Base-by-base conservation (phyloP, 2,888 invertebrate genomes). In the Monochamus alternatus region DNA sequence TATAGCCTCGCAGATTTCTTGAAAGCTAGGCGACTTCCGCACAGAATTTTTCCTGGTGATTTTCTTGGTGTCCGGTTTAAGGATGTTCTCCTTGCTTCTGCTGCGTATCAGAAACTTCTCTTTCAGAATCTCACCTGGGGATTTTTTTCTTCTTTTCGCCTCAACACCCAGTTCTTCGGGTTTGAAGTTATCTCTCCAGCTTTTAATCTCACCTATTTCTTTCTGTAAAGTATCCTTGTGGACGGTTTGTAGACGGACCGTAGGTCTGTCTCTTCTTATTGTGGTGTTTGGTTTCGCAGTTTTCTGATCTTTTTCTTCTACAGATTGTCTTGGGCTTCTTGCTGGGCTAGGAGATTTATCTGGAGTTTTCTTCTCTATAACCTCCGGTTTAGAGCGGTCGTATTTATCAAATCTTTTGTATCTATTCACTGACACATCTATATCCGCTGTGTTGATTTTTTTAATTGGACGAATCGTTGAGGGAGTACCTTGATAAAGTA, bases 401-500 rank as follows among this genome's bases (percentile, higher is more conserved):
- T 80, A 76, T 73, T 75, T 88, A 80, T 89, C 86, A 75, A 84
- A 87, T 75, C 86, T 87, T 55, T 89, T 89, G 84, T 93, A 94
- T 83, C 91, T 91, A 78, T 93, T 91, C 78, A 92, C 92, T 0
- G 95, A 94, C 0, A 96, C 96, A 87, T 96, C 96, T 81, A 96
- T 96, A 86, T 96, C 95, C 44, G 95, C 95, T 3, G 96, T 96
- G 87, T 96, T 95, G 78, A 96, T 95, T 78, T 96, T 94, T 81
- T 93, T 92, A 67, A 94, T 93, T 1, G 95, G 95, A 70, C 94
- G 92, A 2, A 92, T 89, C 2, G 91, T 86, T 73, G 88, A 89
- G 43, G 89, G 86, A 87, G 85, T 87, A 83, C 81, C 89, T 81
- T 87, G 92, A 81, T 84, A 89, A 81, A 87, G 90, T 86, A 91